Percentiles rank a stretch among this genome's conserved stretches.
phyloP scores from a whole-genome alignment of 2,888 invertebrate species.

The Campoplex capitator region DNA sequence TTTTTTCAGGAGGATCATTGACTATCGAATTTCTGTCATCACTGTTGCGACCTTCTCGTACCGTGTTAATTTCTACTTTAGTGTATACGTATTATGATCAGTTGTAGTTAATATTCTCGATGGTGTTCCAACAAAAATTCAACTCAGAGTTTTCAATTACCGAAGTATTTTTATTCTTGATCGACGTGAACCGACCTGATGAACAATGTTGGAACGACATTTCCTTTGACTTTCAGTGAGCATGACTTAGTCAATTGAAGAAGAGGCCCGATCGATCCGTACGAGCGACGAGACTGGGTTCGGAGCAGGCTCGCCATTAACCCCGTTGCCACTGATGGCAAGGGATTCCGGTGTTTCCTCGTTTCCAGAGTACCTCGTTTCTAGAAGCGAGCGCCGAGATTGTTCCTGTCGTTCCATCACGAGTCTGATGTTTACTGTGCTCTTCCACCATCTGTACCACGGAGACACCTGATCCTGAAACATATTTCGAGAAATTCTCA shows the following conservation, averaged over 20 bases:
- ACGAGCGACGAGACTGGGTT: constrained; percentile 13
- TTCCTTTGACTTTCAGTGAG: constrained; percentile 20
- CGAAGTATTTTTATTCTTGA: neutral
- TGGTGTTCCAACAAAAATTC: no score
- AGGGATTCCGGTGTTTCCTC: constrained; percentile 39
- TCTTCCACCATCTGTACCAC: constrained; percentile 90
- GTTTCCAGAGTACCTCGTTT: constrained; percentile 45
- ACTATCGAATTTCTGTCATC: no score
- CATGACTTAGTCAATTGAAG: constrained; percentile 35
- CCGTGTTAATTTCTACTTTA: neutral
- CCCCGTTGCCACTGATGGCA: constrained; percentile 29
- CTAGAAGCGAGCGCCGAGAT: constrained; percentile 47
- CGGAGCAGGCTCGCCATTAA: constrained; percentile 41
- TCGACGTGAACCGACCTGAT: neutral
- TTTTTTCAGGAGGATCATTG: no score
- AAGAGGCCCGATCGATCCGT: constrained; percentile 47
- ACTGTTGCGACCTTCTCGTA: no score
- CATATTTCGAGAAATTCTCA: constrained; percentile 26
- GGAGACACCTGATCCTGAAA: constrained; percentile 87
- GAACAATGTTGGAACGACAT: neutral
- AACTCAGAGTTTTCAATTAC: neutral
- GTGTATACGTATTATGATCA: no score
- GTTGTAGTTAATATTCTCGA: neutral
- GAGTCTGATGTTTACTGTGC: constrained; percentile 88
- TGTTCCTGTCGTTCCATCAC: constrained; percentile 85